A percentile compares a stretch with the other conserved stretches of the same genome.
Evolutionary conservation across 2,888 invertebrate species (phyloP).

Genomic region (Drosophila kokeensis): DNA sequence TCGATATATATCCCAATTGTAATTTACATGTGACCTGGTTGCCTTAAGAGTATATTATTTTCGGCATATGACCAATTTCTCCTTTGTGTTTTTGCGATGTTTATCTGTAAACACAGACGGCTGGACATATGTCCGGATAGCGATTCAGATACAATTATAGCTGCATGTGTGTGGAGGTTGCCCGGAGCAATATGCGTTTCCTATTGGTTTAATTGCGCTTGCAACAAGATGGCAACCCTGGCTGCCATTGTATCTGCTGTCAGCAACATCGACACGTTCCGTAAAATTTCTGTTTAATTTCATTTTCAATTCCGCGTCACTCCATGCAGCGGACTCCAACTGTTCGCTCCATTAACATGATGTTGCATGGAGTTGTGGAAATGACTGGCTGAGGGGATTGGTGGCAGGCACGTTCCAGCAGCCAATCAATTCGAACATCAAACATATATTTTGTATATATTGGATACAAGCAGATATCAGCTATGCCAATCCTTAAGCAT

Average conservation of each 20-base stretch:
- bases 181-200: conserved; percentile 50
- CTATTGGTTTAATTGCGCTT: conserved; percentile 73
- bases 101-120: conserved; percentile 59
- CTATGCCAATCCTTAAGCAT: conserved; percentile 30
- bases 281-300: conserved; percentile 74
- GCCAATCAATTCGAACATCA: conserved; percentile 67
- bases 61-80: not conserved
- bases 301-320: conserved; percentile 71
- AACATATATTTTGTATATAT: conserved; percentile 29
- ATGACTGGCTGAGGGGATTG: not conserved
- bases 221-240: conserved; percentile 54
- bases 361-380: not conserved
- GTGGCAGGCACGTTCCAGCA: conserved; percentile 53
- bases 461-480: conserved; percentile 39
- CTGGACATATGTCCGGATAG: not conserved
- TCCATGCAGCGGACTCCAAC: conserved; percentile 33
- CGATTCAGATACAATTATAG: conserved; percentile 45
- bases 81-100: conserved; percentile 19
- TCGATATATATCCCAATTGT: not conserved
- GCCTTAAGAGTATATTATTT: not conserved
- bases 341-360: conserved; percentile 36
- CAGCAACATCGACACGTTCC: conserved; percentile 49
- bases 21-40: too few relatives aligned
- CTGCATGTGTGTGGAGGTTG: conserved; percentile 28
- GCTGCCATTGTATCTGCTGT: conserved; percentile 20